Evolutionary conservation across 1,140 invertebrate species (phyloP).

Genomic region (Melitaea cinxia): DNA sequence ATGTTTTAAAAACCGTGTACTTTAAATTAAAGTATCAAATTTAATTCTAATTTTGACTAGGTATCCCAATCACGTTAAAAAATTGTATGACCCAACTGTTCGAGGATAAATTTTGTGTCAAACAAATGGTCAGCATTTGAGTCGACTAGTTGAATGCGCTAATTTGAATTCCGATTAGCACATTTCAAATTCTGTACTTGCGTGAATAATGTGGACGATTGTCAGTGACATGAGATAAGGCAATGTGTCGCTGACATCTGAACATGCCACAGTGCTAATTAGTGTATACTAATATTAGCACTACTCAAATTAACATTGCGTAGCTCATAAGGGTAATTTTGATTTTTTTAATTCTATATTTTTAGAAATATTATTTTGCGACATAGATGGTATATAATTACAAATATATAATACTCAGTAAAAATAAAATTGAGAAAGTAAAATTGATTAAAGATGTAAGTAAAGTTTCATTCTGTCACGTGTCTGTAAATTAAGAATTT

Average conservation of each 20-base stretch:
- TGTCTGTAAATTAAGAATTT: not conserved
- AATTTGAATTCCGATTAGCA: slow-evolving; percentile 19
- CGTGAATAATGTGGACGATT: not conserved
- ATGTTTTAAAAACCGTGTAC: no score
- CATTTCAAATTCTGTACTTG: slow-evolving; percentile 10
- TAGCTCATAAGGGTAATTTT: no score
- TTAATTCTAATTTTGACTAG: no score
- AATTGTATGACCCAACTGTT: slow-evolving; percentile 42
- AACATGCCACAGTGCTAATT: not conserved
- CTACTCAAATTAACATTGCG: no score
- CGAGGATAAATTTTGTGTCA: slow-evolving; percentile 47
- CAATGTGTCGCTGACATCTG: not conserved
- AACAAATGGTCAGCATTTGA: slow-evolving; percentile 34
- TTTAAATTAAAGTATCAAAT: no score
- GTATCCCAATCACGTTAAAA: not conserved
- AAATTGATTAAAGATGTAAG: no score
- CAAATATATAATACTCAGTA: no score
- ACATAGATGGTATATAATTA: no score
- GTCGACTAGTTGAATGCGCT: slow-evolving; percentile 13
- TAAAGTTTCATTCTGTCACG: no score
- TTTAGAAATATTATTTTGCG: no score
- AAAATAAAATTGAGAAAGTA: no score
- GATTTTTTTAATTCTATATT: no score
- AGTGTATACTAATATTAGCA: not conserved
- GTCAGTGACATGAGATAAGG: slow-evolving; percentile 1